Percentiles rank a stretch among this genome's conserved stretches.
phyloP scores from a whole-genome alignment of 2,888 invertebrate species.

The Hypselothyrea guttata region DNA sequence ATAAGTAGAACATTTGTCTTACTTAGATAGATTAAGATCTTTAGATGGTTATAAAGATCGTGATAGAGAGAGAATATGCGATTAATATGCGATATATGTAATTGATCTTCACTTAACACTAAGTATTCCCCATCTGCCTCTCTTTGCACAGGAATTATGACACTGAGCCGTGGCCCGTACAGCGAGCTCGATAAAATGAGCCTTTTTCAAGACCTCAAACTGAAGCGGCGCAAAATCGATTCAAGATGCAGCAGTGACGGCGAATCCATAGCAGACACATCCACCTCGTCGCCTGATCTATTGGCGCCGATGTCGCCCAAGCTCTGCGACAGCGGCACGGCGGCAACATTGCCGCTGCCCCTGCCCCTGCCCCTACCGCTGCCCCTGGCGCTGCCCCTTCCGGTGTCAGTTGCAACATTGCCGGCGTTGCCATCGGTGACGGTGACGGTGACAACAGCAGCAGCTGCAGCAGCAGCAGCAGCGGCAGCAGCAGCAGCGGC shows the following conservation, averaged over 20 bases:
- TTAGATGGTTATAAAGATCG: no score
- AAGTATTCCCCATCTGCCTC: neutral
- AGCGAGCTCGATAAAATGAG: slow-evolving; percentile 98
- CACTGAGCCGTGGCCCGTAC: slow-evolving; percentile 98
- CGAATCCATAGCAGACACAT: slow-evolving; percentile 96
- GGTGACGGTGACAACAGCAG: slow-evolving; percentile 41
- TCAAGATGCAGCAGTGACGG: slow-evolving; percentile 98
- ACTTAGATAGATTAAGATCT: no score
- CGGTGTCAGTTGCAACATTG: slow-evolving; percentile 21
- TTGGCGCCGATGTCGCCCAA: slow-evolving; percentile 92
- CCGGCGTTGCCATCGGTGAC: slow-evolving; percentile 62
- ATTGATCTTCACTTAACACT: no score
- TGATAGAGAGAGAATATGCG: no score
- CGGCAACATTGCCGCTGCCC: slow-evolving; percentile 57
- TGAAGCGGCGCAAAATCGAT: slow-evolving; percentile 98
- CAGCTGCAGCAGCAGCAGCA: slow-evolving; percentile 54
- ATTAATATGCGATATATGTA: no score
- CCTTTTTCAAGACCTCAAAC: slow-evolving; percentile 99
- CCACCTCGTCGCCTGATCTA: slow-evolving; percentile 95
- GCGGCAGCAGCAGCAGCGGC: slow-evolving; percentile 36
- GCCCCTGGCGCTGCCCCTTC: slow-evolving; percentile 64
- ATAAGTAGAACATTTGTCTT: no score
- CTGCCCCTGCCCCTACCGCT: slow-evolving; percentile 60
- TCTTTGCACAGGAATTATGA: slow-evolving; percentile 92
- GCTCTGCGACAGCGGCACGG: slow-evolving; percentile 84